These are phyloP conservation scores for Sorex fumeus DNA, from an alignment of 2,113 vertebrate genomes.

Conservation along the genomic window DNA sequence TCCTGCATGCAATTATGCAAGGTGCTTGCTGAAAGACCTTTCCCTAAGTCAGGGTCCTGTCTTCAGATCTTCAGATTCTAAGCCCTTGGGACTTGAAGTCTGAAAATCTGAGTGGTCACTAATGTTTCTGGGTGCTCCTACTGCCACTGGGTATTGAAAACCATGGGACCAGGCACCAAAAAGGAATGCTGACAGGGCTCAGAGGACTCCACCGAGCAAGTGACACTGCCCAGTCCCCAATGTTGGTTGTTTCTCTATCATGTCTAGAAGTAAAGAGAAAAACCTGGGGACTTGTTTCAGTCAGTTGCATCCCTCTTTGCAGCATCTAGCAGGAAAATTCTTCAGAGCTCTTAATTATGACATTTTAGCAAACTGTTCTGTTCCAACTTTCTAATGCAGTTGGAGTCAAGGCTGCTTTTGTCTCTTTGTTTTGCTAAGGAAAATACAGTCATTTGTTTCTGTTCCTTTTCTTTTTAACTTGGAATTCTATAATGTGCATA, in stretches of 20 bases:
- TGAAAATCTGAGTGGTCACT: background rate
- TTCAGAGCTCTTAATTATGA: slow-evolving; percentile 60
- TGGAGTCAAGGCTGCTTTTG: slow-evolving; percentile 38
- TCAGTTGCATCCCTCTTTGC: background rate
- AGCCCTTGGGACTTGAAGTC: background rate
- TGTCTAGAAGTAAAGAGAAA: background rate
- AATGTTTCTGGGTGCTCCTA: background rate
- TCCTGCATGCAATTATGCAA: background rate
- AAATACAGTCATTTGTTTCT: background rate
- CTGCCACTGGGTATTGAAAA: background rate
- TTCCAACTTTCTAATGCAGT: slow-evolving; percentile 46
- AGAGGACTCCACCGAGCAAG: background rate
- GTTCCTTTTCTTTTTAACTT: slow-evolving; percentile 60
- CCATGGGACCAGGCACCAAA: background rate
- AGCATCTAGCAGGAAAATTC: slow-evolving; percentile 41
- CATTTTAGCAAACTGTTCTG: slow-evolving; percentile 19
- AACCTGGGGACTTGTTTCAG: background rate
- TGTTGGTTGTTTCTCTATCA: background rate
- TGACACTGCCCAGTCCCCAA: background rate
- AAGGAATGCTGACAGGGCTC: background rate
- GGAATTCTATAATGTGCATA: background rate
- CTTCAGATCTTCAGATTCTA: background rate
- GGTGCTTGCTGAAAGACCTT: background rate
- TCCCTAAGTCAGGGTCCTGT: background rate
- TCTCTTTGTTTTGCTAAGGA: slow-evolving; percentile 63